Evolutionary conservation across 1,140 invertebrate genomes (phyloP), one percentile per base, ranked within the genome.

Genomic region (Neodiprion lecontei): DNA sequence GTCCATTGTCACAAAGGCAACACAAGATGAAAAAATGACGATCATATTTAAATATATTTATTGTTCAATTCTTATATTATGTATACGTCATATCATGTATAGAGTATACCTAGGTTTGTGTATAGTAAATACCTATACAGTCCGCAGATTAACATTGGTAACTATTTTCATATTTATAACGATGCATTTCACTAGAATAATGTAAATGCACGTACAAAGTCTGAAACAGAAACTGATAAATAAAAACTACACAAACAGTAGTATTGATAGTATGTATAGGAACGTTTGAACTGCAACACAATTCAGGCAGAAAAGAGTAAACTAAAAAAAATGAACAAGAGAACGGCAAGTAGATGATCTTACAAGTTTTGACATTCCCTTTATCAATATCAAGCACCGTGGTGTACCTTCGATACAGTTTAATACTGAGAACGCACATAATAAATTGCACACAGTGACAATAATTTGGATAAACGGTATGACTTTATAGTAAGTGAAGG

Each of bases 21-120:
- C 11, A 61, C 9, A 50, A 65, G 2, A 65, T 23, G 9, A 65
- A 21, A 23, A 9, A 14, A 70, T 48, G 70, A 66, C 53, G 48
- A 70, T 67, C 53, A 53, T 75, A 75, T 75, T 75, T 67, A 75
- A 75, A 75, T 75, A 75, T 75, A 75, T 75, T 75, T 75, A 72
- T 72, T 75, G 70, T 75, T 72, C 70, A 72, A n/a, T 21, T 75
- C 66, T 67, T 53, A 72, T 66, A 40, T 40, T 40, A 40, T 40
- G 28, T 40, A 40, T 75, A 72, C 66, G 74, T 70, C 61, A 50
- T 70, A 70, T 48, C 23, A 50, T 67, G 28, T 40, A 40, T 40
- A 40, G 28, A 40, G 28, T 40, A 40, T 40, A 40, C 28, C 28
- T 40, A 40, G 28, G 28, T 40, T 40, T 40, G 28, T 40, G 28